Base-by-base conservation (phyloP, 2,888 invertebrate genomes). In the Bellardia bayeri region DNA sequence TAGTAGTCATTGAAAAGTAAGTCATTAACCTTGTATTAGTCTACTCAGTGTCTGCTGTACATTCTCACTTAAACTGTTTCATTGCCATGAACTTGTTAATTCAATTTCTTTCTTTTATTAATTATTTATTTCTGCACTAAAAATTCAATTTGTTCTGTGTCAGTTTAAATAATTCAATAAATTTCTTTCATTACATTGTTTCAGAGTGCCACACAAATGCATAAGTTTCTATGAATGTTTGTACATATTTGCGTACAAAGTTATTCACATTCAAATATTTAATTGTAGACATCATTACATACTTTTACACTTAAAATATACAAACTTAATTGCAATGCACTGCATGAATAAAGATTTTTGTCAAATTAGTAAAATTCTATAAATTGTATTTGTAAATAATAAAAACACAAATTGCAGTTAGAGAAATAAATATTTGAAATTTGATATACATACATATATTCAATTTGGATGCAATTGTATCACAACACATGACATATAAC, bases 21-120 rank as follows among this genome's bases (percentile, higher is more conserved):
- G 23, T 23, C 23, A 23, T 23, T 23, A 23, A 23, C 23, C 23
- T 23, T 23, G 23, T 1, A 23, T 23, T 23, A 23, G 23, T 23
- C 23, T 14, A n/a, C 7, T 7, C 3, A 23, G 3, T 23, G 3
- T 23, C 23, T 6, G 1, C 23, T 61, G 33, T 33, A 14, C 42
- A 66, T 51, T 64, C 45, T 16, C 45, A 61, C n/a, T 54, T 45
- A 33, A 33, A 37, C 23, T 14, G 33, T 63, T 37, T 49, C n/a
- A 37, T 75, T 45, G 63, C 37, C 49, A 63, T 63, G 23, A 75
- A 64, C 42, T 63, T 51, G 51, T 51, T 75, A 63, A 75, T 64
- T 75, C 63, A 51, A 33, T 76, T 64, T 42, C 11, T 37, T 37
- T 37, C 37, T 6, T 37, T 37, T 6, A 37, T 23, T 7, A 37